phyloP scores from a whole-genome alignment of 2,888 invertebrate species.

The Leucophenga maculata region DNA sequence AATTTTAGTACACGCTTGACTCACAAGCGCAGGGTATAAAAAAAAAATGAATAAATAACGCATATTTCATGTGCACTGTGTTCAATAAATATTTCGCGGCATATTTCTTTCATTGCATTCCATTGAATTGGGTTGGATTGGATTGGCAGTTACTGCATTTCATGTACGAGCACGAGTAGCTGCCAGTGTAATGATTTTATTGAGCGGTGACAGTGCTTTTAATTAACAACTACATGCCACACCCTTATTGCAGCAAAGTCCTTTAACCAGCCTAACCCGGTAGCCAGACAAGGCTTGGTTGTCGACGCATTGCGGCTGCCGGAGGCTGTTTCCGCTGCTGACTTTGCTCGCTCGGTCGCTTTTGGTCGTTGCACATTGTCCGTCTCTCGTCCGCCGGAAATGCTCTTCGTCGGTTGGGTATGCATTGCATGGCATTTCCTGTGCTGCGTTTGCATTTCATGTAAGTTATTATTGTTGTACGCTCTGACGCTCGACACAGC shows the following conservation, averaged over 20 bases:
- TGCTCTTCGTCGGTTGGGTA: slow-evolving; percentile 4
- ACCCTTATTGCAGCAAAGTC: background rate
- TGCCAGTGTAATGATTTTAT: slow-evolving; percentile 6
- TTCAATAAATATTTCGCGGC: no score
- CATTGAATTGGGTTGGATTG: no score
- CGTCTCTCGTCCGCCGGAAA: slow-evolving; percentile 2
- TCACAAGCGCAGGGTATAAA: no score
- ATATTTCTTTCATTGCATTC: no score
- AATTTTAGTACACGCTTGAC: no score
- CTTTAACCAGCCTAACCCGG: background rate
- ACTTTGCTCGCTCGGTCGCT: background rate
- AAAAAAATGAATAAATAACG: no score
- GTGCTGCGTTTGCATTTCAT: slow-evolving; percentile 21
- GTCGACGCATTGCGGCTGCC: background rate
- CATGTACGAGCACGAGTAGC: background rate
- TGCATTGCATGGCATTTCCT: slow-evolving; percentile 19
- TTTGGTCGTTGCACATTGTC: background rate
- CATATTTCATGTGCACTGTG: no score
- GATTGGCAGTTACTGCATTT: background rate
- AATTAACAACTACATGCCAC: slow-evolving; percentile 11
- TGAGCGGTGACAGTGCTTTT: slow-evolving; percentile 6
- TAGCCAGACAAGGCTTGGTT: background rate
- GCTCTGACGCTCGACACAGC: background rate
- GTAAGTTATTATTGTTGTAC: slow-evolving; percentile 7
- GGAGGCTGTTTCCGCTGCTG: background rate